phyloP scores from a whole-genome alignment of 2,797 vertebrate species.

The Poeciliopsis paucimaculata region DNA sequence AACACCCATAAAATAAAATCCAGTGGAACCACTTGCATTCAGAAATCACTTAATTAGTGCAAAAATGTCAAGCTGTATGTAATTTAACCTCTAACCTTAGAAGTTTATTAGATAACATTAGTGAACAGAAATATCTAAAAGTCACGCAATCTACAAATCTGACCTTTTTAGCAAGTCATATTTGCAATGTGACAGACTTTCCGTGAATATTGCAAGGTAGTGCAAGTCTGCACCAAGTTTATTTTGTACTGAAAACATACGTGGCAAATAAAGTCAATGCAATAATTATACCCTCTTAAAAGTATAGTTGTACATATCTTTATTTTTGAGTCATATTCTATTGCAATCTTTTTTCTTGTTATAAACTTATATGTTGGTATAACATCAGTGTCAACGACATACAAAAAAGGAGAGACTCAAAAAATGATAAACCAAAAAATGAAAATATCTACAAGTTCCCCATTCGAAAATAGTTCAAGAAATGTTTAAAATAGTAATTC shows the following conservation, averaged over 20 bases:
- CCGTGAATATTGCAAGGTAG: background rate
- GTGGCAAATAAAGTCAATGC: background rate
- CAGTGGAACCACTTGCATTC: background rate
- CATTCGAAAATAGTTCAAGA: conserved; percentile 14
- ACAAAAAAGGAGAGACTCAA: background rate
- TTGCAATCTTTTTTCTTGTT: background rate
- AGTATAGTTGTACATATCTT: background rate
- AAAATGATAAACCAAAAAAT: conserved; percentile 4
- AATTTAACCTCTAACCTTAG: background rate
- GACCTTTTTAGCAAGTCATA: background rate
- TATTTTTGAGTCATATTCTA: conserved; percentile 1
- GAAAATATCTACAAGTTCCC: conserved; percentile 28
- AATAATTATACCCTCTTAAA: background rate
- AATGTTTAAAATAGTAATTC: conserved; percentile 33
- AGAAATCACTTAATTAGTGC: background rate
- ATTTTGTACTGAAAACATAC: background rate
- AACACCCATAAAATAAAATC: background rate
- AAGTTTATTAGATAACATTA: background rate
- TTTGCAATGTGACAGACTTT: background rate
- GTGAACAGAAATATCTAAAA: background rate
- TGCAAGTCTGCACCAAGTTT: background rate
- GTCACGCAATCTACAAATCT: background rate
- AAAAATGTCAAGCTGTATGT: background rate
- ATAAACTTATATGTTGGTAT: no score
- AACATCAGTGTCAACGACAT: background rate